Base-by-base conservation (phyloP, 64 coral and sea anemone genomes). In the Montipora efflorescens region DNA sequence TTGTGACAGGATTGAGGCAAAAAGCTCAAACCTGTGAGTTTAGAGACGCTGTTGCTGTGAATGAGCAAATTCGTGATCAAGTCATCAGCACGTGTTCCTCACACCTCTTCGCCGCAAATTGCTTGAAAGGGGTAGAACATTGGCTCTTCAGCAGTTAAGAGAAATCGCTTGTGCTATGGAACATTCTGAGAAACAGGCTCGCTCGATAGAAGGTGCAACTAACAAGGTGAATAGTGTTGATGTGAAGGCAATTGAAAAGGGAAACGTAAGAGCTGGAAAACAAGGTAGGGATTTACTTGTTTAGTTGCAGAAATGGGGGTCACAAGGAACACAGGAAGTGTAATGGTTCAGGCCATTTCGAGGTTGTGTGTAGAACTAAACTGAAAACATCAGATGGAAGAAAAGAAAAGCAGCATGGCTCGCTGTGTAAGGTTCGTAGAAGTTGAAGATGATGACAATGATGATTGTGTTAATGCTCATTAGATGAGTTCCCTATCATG, bases 1-100 rank as follows among this genome's bases (percentile, higher is more conserved):
- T 88, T 79, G 76, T 50, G 44, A 81, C 79, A n/a, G 44, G 79
- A 81, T 25, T 81, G 79, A 81, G 79, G 59, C 53, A 81, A 52
- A 81, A 79, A 79, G 74, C 20, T 2, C 43, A 76, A 76, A 76
- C 74, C 9, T 76, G 74, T 76, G 74, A 76, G 45, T 11, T 76
- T 76, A 28, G 74, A 43, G 74, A 76, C 23, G 22, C 74, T 44
- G 22, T 8, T 36, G 74, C 76, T 79, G 76, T 79, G 46, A 47
- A 20, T 46, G 2, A 79, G 76, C 46, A 79, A 79, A 79, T 79
- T 79, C 45, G 76, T 50, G 13, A 52, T 79, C 76, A 79, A 79
- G 46, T 49, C 12, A 79, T 51, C 51, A 57, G 21, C 48, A 88
- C 62, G 86, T 88, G 86, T 76, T 76, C 55, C 10, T 67, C 53